phyloP scores from a whole-genome alignment of 2,888 invertebrate genomes.

The Trimorus sp. region DNA sequence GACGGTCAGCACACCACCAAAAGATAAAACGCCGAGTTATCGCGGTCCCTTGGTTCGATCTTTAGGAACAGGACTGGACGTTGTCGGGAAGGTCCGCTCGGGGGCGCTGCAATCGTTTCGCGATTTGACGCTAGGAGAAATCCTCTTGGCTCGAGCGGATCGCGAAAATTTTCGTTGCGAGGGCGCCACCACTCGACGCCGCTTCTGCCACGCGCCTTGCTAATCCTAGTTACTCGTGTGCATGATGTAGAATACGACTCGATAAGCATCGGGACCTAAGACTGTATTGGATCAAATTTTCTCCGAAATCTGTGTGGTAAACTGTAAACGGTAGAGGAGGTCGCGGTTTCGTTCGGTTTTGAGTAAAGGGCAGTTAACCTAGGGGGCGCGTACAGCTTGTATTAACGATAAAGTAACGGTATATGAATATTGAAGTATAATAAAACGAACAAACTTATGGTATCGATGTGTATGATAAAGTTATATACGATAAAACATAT shows the following conservation, averaged over 20 bases:
- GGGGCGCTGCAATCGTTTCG: background rate
- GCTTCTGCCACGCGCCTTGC: conserved; percentile 28
- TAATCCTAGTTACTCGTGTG: conserved; percentile 19
- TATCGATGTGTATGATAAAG: conserved; percentile 40
- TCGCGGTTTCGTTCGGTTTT: conserved; percentile 16
- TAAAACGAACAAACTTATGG: conserved; percentile 19
- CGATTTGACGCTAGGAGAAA: background rate
- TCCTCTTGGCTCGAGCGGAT: too few relatives aligned
- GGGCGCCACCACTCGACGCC: background rate
- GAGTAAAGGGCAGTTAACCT: background rate
- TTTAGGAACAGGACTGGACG: conserved; percentile 43
- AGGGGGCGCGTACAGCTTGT: conserved; percentile 5
- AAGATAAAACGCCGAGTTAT: conserved; percentile 22
- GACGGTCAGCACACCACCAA: conserved; percentile 4
- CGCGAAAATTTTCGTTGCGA: too few relatives aligned
- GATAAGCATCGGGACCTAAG: conserved; percentile 34
- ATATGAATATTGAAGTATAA: conserved; percentile 32
- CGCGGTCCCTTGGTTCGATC: conserved; percentile 43
- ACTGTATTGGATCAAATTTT: conserved; percentile 28
- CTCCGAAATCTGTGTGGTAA: conserved; percentile 27
- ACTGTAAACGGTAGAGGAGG: conserved; percentile 15
- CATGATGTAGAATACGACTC: conserved; percentile 31
- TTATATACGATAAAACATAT: conserved; percentile 49
- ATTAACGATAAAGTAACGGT: conserved; percentile 21
- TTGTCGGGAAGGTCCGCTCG: too few relatives aligned